phyloP scores from a whole-genome alignment of 1,140 invertebrate genomes.

The Conopomorpha cramerella region DNA sequence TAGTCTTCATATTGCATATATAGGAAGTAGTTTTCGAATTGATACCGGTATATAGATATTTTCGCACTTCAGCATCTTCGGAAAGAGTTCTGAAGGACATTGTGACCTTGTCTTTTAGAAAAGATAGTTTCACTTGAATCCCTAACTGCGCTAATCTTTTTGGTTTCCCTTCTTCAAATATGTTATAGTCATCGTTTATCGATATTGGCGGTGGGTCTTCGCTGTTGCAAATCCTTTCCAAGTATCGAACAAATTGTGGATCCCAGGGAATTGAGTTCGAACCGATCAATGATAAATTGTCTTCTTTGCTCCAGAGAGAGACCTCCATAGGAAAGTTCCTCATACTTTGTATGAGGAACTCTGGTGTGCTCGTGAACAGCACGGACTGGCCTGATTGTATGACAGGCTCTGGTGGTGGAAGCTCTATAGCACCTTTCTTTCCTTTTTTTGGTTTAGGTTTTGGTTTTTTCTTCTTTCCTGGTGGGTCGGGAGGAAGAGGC shows the following conservation, averaged over 20 bases:
- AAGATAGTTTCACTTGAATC: conserved; percentile 39
- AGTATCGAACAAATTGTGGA: conserved; percentile 24
- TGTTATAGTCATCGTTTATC: conserved; percentile 39
- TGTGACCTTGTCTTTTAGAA: conserved; percentile 35
- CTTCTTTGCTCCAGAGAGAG: conserved; percentile 45
- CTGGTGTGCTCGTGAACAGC: conserved; percentile 39
- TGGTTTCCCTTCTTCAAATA: conserved; percentile 40
- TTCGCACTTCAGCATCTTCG: conserved; percentile 39
- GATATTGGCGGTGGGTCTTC: conserved; percentile 22
- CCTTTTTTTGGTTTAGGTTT: conserved; percentile 21
- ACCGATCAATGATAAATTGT: conserved; percentile 34
- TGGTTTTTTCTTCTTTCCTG: no score
- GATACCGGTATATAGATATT: conserved; percentile 44
- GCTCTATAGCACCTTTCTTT: conserved; percentile 15
- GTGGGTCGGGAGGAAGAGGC: conserved; percentile 37
- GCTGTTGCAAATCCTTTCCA: conserved; percentile 27
- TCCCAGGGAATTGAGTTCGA: conserved; percentile 32
- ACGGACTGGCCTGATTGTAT: conserved; percentile 49
- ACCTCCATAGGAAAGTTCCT: conserved; percentile 32
- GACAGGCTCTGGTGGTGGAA: conserved; percentile 35
- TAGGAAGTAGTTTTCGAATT: conserved; percentile 51
- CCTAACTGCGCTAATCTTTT: conserved; percentile 41
- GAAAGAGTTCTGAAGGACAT: conserved; percentile 39
- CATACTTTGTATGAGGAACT: conserved; percentile 40
- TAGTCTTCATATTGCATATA: conserved; percentile 44